Evolutionary conservation across 2,888 invertebrate species (phyloP), one percentile per base, ranked within the genome.

Genomic region (Pristionchus entomophagus): DNA sequence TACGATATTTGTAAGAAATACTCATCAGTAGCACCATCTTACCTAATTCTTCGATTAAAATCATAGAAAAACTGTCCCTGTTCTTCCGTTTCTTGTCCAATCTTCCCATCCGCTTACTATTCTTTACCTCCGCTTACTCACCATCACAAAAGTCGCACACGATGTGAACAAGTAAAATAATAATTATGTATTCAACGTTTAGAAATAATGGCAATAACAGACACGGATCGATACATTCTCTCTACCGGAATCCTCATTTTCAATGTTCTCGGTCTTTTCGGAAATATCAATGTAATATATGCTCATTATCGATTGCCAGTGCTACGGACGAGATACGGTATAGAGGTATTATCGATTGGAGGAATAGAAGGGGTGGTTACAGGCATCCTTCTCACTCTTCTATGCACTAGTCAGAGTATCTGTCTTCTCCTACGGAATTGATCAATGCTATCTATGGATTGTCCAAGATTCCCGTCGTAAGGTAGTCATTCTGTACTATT

Each of bases 281-380:
- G 82, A 10, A 82, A 82, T 82, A 8, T 82, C 6, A 82, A 82
- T 29, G 82, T 82, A 8, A 82, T 82, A 4, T 82, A 59, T 59
- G 82, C 82, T 22, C 82, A 82, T 59, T 59, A 49, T 59, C 56
- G 59, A 59, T 49, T 82, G 5, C 35, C 56, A 12, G 59, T n/a
- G 1, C 41, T 82, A 17, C 35, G 59, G 17, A 82, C 82, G 38
- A 82, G 41, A 59, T 82, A 82, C 29, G 82, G 82, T 82, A 59
- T n/a, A n/a, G 17, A 14, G 12, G 14, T 14, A 32, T 51, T 80
- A 17, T 51, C 22, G 26, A 19, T 14, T 32, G 17, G 14, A 53
- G 38, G 6, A 4, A 53, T 29, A 51, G 17, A 2, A 5, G 5
- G 0, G 6, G 51, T 32, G 19, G 10, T 26, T 32, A 19, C 80